Conservation (phyloP, 2,113 vertebrate species). For the Aythya baeri region DNA sequence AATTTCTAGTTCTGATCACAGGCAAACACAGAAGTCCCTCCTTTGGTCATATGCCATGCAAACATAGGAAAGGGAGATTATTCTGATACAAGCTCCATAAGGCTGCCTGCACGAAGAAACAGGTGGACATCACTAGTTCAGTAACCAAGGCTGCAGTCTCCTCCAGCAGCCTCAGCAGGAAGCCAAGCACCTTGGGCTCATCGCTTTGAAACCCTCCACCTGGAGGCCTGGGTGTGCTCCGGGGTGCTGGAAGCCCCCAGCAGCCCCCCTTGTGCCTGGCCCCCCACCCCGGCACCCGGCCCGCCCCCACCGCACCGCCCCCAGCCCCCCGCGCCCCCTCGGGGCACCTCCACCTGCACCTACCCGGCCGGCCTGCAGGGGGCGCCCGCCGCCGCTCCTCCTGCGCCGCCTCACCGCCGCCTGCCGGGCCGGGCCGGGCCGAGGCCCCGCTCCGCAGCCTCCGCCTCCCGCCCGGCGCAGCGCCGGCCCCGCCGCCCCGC, state of each 20-base stretch:
- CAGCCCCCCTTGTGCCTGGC: too few relatives aligned
- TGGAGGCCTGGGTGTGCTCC: accelerated
- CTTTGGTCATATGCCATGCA: accelerated
- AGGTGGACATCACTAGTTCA: accelerated
- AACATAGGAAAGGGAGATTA: accelerated
- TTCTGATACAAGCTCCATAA: too few relatives aligned
- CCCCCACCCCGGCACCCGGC: background rate
- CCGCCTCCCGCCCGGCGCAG: constrained; percentile 26
- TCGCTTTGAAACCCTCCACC: too few relatives aligned
- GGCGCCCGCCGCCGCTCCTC: background rate
- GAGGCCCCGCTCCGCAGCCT: too few relatives aligned
- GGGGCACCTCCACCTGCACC: background rate
- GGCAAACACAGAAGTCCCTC: background rate
- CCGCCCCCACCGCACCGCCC: background rate
- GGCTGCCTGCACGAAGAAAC: accelerated
- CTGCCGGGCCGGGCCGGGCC: too few relatives aligned
- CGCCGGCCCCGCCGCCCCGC: background rate
- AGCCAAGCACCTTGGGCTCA: background rate
- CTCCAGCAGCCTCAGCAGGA: background rate
- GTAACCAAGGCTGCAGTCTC: accelerated
- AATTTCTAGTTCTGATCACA: accelerated
- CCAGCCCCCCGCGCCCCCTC: background rate
- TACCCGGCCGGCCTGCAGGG: constrained; percentile 31
- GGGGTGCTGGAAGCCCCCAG: too few relatives aligned
- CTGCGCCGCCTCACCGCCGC: background rate